Conservation (phyloP, 2,888 invertebrate species). For the Chaitophorus viminalis region DNA sequence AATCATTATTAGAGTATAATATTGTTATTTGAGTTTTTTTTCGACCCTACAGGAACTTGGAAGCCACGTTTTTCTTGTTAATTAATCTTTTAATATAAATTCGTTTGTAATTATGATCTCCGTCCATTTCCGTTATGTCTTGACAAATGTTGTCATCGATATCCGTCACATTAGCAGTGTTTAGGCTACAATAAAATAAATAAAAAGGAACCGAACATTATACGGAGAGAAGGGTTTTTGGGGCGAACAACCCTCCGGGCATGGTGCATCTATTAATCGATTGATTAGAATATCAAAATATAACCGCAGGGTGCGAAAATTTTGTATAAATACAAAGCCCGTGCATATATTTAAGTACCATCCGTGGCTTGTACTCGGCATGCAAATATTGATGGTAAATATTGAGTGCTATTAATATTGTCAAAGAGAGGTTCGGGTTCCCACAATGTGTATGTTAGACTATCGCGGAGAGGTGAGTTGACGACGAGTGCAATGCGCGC, state of each 20-base stretch:
- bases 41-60: too few relatives aligned
- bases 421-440: conserved; percentile 51
- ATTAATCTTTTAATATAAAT: not conserved
- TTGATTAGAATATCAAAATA: conserved; percentile 62
- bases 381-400: conserved; percentile 62
- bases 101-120: conserved; percentile 32
- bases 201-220: not conserved
- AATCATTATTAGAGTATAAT: too few relatives aligned
- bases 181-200: conserved; percentile 43
- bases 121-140: not conserved
- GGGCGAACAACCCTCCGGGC: conserved; percentile 38
- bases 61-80: not conserved
- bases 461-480: not conserved
- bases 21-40: not conserved
- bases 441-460: conserved; percentile 46
- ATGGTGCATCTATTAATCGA: conserved; percentile 44
- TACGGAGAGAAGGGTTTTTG: conserved; percentile 20
- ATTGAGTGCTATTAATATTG: conserved; percentile 62
- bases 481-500: conserved; percentile 10
- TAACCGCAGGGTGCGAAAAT: conserved; percentile 61
- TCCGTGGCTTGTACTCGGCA: conserved; percentile 43
- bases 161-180: conserved; percentile 46
- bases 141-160: conserved; percentile 59
- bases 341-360: conserved; percentile 32
- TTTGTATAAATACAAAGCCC: conserved; percentile 40